Percentiles rank a stretch among this genome's conserved stretches.
These are phyloP conservation scores for Trachelus tabidus DNA, from an alignment of 2,888 invertebrate genomes.

Conservation along the genomic window DNA sequence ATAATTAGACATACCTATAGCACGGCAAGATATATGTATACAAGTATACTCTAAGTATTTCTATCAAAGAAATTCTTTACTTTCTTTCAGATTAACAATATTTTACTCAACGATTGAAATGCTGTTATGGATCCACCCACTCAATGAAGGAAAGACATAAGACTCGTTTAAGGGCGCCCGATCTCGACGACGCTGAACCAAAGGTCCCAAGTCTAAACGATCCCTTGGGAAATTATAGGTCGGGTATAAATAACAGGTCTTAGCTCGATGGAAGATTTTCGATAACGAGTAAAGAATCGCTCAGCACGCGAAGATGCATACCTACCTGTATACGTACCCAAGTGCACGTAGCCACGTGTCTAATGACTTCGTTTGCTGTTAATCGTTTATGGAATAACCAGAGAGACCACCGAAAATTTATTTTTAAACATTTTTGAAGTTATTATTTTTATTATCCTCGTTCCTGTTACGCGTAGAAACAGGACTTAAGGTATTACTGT, in stretches of 20 bases:
- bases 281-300: conserved; percentile 5
- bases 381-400: background rate
- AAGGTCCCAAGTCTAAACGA: background rate
- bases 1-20: background rate
- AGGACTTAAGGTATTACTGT: background rate
- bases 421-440: background rate
- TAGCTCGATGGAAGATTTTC: background rate
- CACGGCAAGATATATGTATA: background rate
- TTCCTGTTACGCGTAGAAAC: background rate
- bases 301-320: background rate
- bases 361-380: background rate
- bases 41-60: background rate
- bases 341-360: background rate
- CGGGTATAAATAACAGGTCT: background rate
- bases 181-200: background rate
- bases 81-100: background rate
- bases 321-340: background rate
- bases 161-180: background rate
- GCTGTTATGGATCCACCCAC: background rate
- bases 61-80: background rate
- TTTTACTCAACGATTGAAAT: background rate
- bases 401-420: background rate
- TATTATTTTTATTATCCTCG: background rate
- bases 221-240: background rate
- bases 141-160: background rate